These are phyloP conservation scores for Paracanthobrama guichenoti DNA, from an alignment of 2,113 vertebrate genomes.

Conservation along the genomic window DNA sequence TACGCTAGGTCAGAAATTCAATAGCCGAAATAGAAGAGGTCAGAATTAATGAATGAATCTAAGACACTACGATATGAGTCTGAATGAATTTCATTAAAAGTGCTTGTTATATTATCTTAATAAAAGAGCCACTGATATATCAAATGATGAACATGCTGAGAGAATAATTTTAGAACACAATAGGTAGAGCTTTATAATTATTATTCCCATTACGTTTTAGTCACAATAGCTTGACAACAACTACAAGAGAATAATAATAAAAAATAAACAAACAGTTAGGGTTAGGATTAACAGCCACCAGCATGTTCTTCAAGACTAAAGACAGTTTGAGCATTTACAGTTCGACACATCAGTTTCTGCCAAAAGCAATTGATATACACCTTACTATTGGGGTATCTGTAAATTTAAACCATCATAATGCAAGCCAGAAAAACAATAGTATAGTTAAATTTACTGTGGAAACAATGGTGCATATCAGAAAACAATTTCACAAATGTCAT, in stretches of 20 bases:
- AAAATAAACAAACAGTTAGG: background rate
- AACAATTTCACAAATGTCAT: background rate
- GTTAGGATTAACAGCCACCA: background rate
- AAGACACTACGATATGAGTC: background rate
- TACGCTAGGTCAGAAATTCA: background rate
- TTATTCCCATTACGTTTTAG: background rate
- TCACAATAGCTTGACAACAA: background rate
- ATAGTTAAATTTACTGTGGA: background rate
- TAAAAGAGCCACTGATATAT: conserved; percentile 10
- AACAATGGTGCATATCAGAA: background rate
- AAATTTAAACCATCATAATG: background rate
- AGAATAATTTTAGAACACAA: background rate
- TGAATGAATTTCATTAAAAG: background rate
- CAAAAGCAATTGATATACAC: background rate
- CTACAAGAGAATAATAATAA: background rate
- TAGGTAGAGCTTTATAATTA: background rate
- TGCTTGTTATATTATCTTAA: background rate
- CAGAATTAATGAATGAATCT: background rate
- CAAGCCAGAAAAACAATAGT: background rate
- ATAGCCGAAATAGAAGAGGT: background rate
- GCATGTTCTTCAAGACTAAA: background rate
- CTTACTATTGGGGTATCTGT: background rate
- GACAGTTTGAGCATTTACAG: background rate
- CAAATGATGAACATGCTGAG: background rate
- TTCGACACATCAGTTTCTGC: background rate